Evolutionary conservation across 1,140 invertebrate species (phyloP).

Genomic region (Venturia canescens): DNA sequence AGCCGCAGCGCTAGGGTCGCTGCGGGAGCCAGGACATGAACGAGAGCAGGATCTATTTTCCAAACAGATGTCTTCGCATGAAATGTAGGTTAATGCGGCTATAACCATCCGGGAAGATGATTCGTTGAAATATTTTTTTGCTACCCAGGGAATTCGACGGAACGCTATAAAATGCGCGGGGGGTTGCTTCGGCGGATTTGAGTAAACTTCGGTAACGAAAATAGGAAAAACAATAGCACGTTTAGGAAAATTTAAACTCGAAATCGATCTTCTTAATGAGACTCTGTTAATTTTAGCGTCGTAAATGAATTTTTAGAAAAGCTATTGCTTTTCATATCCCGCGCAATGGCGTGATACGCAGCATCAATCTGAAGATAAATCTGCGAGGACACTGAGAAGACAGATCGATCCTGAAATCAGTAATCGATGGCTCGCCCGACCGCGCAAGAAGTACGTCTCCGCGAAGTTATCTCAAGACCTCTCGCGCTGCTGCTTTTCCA

Average conservation of each 20-base stretch:
- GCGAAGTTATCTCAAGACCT: background rate
- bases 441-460: constrained; percentile 53
- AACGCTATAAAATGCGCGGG: no score
- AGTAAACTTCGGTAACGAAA: no score
- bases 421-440: constrained; percentile 61
- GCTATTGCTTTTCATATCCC: background rate
- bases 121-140: no score
- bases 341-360: background rate
- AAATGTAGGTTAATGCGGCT: background rate
- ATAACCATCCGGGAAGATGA: no score
- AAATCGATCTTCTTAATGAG: no score
- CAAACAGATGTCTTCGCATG: background rate
- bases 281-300: no score
- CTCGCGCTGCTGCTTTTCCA: constrained; percentile 20
- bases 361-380: background rate
- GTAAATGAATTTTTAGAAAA: background rate
- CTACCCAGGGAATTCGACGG: no score
- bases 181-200: no score
- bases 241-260: no score
- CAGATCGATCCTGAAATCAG: constrained; percentile 58
- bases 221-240: no score
- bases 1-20: background rate
- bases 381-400: background rate
- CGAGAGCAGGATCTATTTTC: background rate
- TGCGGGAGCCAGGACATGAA: background rate